These are phyloP conservation scores for Yponomeuta malinellus DNA, from an alignment of 2,888 invertebrate genomes.

Conservation along the genomic window DNA sequence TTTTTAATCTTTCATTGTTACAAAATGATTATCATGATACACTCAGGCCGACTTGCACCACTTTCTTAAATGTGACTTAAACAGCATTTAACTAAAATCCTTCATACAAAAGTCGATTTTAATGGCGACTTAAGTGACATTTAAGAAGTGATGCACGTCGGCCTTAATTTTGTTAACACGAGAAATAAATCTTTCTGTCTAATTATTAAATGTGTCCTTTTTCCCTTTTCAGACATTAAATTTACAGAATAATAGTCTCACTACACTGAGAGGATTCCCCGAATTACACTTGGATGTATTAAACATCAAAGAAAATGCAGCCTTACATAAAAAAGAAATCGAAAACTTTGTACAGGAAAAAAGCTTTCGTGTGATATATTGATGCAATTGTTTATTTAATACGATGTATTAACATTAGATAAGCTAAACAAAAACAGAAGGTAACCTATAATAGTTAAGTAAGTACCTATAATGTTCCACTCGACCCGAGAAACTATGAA, in stretches of 20 bases:
- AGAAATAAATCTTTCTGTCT: no score
- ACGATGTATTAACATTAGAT: background rate
- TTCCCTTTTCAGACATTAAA: slow-evolving; percentile 59
- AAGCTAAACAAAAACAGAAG: background rate
- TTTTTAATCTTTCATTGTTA: no score
- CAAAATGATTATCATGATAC: no score
- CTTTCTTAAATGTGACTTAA: no score
- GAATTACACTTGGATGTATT: slow-evolving; percentile 61
- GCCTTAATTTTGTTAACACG: no score
- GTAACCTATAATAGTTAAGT: background rate
- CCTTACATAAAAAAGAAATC: slow-evolving; percentile 42
- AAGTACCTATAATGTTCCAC: background rate
- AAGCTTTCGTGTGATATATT: slow-evolving; percentile 31
- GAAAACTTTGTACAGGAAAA: slow-evolving; percentile 43
- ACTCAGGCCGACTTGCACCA: no score
- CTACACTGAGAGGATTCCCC: slow-evolving; percentile 67
- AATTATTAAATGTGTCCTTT: slow-evolving; percentile 16
- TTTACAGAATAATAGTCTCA: slow-evolving; percentile 68
- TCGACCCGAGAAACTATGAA: background rate
- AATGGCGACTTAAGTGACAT: no score
- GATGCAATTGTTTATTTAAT: background rate
- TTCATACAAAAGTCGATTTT: no score
- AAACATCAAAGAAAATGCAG: slow-evolving; percentile 61
- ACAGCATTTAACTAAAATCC: no score
- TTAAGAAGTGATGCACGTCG: no score